A percentile compares a stretch with the other conserved stretches of the same genome.
Evolutionary conservation across 2,888 invertebrate genomes (phyloP).

Genomic region (Drosophila cyrtoloma): DNA sequence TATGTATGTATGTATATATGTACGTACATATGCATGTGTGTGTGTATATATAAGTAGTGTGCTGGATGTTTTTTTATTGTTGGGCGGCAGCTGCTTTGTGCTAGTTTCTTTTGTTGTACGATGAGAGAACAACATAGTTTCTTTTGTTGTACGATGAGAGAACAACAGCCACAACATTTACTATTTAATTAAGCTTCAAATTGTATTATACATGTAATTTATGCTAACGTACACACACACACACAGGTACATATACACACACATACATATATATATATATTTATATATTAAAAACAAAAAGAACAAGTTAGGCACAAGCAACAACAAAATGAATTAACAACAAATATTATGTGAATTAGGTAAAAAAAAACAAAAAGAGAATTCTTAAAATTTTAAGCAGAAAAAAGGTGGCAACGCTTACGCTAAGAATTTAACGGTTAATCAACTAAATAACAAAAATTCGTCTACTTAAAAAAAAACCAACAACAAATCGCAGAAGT

Average conservation of each 20-base stretch:
- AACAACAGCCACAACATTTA: constrained; percentile 33
- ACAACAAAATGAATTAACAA: constrained; percentile 30
- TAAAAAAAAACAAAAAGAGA: constrained; percentile 18
- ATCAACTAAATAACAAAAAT: constrained; percentile 12
- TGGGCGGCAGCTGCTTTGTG: constrained; percentile 28
- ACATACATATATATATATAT: constrained; percentile 19
- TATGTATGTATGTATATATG: constrained; percentile 3
- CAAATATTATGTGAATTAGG: constrained; percentile 42
- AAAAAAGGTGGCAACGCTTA: constrained; percentile 26
- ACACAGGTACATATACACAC: constrained; percentile 14
- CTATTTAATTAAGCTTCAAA: constrained; percentile 43
- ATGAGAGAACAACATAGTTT: constrained; percentile 16
- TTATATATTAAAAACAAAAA: constrained; percentile 10
- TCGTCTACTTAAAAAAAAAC: constrained; percentile 41
- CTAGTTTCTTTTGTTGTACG: constrained; percentile 4
- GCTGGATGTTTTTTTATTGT: constrained; percentile 22
- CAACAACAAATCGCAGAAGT: constrained; percentile 13
- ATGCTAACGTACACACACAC: constrained; percentile 50
- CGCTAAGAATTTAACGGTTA: constrained; percentile 9
- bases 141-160: constrained; percentile 9
- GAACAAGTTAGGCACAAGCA: constrained; percentile 48
- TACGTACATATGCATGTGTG: constrained; percentile 14
- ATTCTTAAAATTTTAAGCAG: constrained; percentile 7
- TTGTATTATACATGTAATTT: constrained; percentile 76
- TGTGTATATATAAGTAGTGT: constrained; percentile 19